These are phyloP conservation scores for Poeciliopsis retropinna DNA, from an alignment of 2,113 vertebrate genomes.

Conservation along the genomic window DNA sequence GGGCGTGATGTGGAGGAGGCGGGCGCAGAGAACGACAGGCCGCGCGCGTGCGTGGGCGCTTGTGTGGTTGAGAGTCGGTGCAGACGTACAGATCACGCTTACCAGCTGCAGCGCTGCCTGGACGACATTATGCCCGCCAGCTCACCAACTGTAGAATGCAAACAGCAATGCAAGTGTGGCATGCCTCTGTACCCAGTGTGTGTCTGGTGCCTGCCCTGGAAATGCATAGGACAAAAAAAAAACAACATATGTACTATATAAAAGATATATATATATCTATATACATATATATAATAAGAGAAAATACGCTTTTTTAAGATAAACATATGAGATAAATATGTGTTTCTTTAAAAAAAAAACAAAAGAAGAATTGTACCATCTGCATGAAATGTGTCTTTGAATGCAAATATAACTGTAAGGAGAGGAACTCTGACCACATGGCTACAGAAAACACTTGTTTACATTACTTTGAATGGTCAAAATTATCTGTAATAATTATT, in stretches of 20 bases:
- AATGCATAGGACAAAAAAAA: slow-evolving; percentile 58
- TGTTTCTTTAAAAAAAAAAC: slow-evolving; percentile 73
- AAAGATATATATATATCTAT: slow-evolving; percentile 33
- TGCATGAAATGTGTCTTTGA: slow-evolving; percentile 83
- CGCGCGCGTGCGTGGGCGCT: slow-evolving; percentile 10
- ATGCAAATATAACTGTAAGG: slow-evolving; percentile 75
- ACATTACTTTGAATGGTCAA: slow-evolving; percentile 20
- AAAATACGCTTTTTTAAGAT: slow-evolving; percentile 86
- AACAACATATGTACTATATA: slow-evolving; percentile 11
- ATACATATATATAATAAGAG: slow-evolving; percentile 57
- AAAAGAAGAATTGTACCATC: slow-evolving; percentile 67
- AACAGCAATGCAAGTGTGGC: slow-evolving; percentile 90
- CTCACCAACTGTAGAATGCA: slow-evolving; percentile 88
- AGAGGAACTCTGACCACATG: slow-evolving; percentile 68
- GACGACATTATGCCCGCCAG: slow-evolving; percentile 84
- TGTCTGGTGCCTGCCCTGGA: slow-evolving; percentile 87
- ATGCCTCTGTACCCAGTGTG: slow-evolving; percentile 89
- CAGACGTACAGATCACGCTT: slow-evolving; percentile 30
- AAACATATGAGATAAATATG: slow-evolving; percentile 79
- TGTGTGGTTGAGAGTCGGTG: slow-evolving; percentile 22
- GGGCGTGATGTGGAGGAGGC: slow-evolving; percentile 9
- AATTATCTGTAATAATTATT: slow-evolving; percentile 18
- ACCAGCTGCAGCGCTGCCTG: slow-evolving; percentile 75
- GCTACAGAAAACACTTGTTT: slow-evolving; percentile 55
- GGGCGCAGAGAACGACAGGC: neutral